Conservation (phyloP, 2,888 invertebrate genomes). For the Clostera curtula region DNA sequence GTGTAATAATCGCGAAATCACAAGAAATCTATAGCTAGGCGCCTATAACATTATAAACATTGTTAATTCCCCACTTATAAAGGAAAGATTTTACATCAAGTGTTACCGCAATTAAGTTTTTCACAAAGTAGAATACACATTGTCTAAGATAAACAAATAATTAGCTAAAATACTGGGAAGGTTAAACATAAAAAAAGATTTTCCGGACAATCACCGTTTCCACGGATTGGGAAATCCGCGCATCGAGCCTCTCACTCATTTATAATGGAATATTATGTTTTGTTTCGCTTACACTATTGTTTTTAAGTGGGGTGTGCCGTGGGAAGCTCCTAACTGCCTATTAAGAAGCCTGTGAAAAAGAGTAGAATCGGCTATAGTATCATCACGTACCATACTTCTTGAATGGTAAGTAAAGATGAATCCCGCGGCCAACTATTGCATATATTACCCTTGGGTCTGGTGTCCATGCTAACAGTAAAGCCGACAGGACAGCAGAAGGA, state of each 20-base stretch:
- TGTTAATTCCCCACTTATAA: too few relatives aligned
- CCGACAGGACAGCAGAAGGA: too few relatives aligned
- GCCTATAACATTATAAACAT: too few relatives aligned
- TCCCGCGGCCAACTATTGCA: too few relatives aligned
- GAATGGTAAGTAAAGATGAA: too few relatives aligned
- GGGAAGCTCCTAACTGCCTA: constrained; percentile 29
- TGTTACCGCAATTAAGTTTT: background rate
- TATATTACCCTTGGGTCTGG: too few relatives aligned
- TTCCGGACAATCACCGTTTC: constrained; percentile 34
- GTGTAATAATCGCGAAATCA: too few relatives aligned
- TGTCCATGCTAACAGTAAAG: too few relatives aligned
- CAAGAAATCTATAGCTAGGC: too few relatives aligned
- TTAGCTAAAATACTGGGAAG: constrained; percentile 20
- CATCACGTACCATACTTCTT: too few relatives aligned
- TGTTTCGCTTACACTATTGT: constrained; percentile 29
- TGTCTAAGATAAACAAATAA: constrained; percentile 27
- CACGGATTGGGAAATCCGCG: constrained; percentile 37
- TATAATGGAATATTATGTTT: constrained; percentile 22
- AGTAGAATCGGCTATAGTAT: background rate
- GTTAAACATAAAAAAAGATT: constrained; percentile 27
- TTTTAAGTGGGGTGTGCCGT: constrained; percentile 26
- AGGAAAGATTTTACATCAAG: too few relatives aligned
- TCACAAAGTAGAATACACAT: constrained; percentile 5
- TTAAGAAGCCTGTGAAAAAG: constrained; percentile 24
- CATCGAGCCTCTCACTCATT: constrained; percentile 17